Base-by-base conservation (phyloP, 2,113 vertebrate species). In the Labeo catla region DNA sequence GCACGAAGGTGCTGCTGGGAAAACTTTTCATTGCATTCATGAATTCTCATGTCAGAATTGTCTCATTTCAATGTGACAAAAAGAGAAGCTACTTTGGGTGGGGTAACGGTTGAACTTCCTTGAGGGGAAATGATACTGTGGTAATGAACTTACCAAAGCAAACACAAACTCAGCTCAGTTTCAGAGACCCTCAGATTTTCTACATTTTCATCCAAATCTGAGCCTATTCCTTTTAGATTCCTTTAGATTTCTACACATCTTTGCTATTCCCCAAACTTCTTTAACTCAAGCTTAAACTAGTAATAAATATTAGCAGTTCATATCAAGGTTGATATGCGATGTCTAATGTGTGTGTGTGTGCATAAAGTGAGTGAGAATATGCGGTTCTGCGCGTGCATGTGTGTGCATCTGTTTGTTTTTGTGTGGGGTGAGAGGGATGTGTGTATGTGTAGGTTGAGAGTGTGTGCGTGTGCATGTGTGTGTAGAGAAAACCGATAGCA, bases 401-500 rank as follows among this genome's bases (percentile, higher is more conserved):
- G 23, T 45, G 70, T 9, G 19, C 63, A 57, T 85, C 68, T 52
- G 50, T 84, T 74, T 88, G 36, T 88, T 83, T 47, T 85, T 50
- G 74, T 86, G 82, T 87, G 61, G 85, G 83, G 84, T 83, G 50
- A 84, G 78, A 70, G 66, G 77, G 54, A 86, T 78, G 81, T 80
- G 61, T 76, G 86, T 76, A 80, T 76, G 68, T 85, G 87, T 83
- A 59, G 68, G 85, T 16, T 85, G 85, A 87, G 82, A 63, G 80
- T 89, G 83, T 87, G 86, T 89, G 85, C 74, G 84, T 65, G 81
- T 90, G 91, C 89, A 91, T 90, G 89, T 86, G 81, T 84, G 86
- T 83, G 86, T 73, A 90, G 91, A 89, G 90, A 90, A 90, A 91
- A 86, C 90, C 89, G 91, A 93, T 91, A 91, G 91, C 92, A 93